These are phyloP conservation scores for Notodonta ziczac DNA, from an alignment of 2,888 invertebrate species.

Conservation along the genomic window DNA sequence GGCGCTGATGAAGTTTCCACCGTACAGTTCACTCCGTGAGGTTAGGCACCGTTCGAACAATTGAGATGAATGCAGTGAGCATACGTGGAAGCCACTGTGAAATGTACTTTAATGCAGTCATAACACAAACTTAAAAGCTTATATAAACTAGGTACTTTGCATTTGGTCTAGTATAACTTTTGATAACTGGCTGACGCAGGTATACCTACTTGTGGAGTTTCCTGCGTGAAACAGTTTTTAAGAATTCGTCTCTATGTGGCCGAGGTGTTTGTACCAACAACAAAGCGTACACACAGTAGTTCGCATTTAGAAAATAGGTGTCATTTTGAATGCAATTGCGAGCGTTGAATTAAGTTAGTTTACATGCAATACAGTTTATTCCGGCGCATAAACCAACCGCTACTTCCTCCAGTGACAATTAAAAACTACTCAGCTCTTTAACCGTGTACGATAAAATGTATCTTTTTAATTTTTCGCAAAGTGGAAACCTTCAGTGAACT, in stretches of 20 bases:
- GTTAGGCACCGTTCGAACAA: conserved; percentile 29
- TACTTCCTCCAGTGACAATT: conserved; percentile 5
- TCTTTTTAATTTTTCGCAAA: neutral
- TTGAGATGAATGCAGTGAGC: conserved; percentile 53
- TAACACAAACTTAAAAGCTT: too few relatives aligned
- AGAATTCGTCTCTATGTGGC: too few relatives aligned
- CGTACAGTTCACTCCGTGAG: conserved; percentile 28
- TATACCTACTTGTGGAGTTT: too few relatives aligned
- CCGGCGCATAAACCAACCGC: neutral
- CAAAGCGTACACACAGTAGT: conserved; percentile 64
- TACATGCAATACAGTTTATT: neutral
- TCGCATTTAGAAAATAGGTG: conserved; percentile 81
- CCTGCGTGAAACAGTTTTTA: too few relatives aligned
- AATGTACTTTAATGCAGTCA: too few relatives aligned
- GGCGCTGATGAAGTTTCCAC: conserved; percentile 40
- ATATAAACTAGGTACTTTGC: too few relatives aligned
- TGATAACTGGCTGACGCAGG: too few relatives aligned
- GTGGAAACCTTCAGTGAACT: neutral
- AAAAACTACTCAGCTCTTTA: neutral
- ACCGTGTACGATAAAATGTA: neutral
- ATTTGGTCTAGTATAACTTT: too few relatives aligned
- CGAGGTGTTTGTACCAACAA: too few relatives aligned
- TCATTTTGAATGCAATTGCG: conserved; percentile 79
- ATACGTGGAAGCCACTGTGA: conserved; percentile 12
- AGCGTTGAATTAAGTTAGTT: conserved; percentile 67